Conservation (phyloP, 2,113 vertebrate genomes). For the Egretta garzetta region DNA sequence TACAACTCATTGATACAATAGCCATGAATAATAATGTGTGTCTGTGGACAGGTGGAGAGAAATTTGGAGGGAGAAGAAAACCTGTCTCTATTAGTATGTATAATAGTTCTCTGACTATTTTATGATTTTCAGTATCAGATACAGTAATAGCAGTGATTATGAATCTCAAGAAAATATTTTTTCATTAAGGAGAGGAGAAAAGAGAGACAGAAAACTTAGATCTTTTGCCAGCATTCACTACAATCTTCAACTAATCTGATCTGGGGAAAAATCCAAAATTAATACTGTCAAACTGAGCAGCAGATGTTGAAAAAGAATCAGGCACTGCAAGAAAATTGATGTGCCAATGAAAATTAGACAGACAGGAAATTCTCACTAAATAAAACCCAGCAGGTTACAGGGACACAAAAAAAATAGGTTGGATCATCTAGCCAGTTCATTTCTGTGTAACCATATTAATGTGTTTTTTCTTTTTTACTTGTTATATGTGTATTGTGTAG, state of each 20-base stretch:
- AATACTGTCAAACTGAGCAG: slow-evolving; percentile 65
- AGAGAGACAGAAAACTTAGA: slow-evolving; percentile 15
- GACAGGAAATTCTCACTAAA: slow-evolving; percentile 48
- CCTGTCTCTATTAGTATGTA: neutral
- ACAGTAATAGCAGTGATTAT: neutral
- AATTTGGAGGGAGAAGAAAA: neutral
- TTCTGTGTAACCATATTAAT: neutral
- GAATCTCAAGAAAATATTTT: slow-evolving; percentile 42
- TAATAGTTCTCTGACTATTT: neutral
- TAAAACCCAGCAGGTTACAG: slow-evolving; percentile 40
- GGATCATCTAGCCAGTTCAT: neutral
- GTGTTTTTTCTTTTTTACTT: neutral
- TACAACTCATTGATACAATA: neutral
- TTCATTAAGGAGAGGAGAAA: slow-evolving; percentile 7
- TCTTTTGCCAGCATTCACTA: slow-evolving; percentile 37
- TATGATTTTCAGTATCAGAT: neutral
- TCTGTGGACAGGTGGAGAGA: neutral
- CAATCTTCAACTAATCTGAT: slow-evolving; percentile 52
- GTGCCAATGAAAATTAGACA: slow-evolving; percentile 64
- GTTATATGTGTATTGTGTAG: neutral
- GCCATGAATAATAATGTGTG: neutral
- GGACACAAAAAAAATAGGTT: neutral
- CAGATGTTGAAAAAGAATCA: slow-evolving; percentile 67
- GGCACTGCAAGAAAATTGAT: slow-evolving; percentile 48
- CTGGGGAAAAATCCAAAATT: slow-evolving; percentile 69